phyloP scores from a whole-genome alignment of 2,888 invertebrate species.

The Agrotis exclamationis region DNA sequence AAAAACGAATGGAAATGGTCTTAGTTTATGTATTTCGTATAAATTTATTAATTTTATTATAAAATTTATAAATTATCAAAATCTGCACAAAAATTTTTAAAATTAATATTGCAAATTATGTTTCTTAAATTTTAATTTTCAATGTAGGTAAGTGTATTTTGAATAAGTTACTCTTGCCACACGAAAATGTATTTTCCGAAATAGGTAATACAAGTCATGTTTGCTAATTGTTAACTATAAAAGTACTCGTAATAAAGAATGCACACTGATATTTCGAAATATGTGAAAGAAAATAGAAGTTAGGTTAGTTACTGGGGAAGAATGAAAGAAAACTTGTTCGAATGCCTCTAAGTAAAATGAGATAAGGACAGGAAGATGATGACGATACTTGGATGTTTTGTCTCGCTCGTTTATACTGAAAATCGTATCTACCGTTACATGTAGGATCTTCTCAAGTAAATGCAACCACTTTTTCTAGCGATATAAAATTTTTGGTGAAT shows the following conservation, averaged over 20 bases:
- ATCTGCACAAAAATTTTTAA: conserved; percentile 25
- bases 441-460: too few species aligned
- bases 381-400: too few species aligned
- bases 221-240: background rate
- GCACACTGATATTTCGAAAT: too few species aligned
- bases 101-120: conserved; percentile 8
- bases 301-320: too few species aligned
- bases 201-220: background rate
- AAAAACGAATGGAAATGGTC: background rate
- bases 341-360: too few species aligned
- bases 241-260: too few species aligned
- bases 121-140: background rate
- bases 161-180: background rate
- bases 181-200: background rate
- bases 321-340: too few species aligned
- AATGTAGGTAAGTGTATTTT: background rate
- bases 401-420: too few species aligned
- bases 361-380: too few species aligned
- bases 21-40: background rate
- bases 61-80: background rate
- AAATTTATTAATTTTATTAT: background rate
- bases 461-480: background rate
- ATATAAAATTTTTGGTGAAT: background rate
- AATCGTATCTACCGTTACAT: too few species aligned
- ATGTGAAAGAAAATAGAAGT: too few species aligned